Base-by-base conservation (phyloP, 2,888 invertebrate genomes). In the Folsomia candida region DNA sequence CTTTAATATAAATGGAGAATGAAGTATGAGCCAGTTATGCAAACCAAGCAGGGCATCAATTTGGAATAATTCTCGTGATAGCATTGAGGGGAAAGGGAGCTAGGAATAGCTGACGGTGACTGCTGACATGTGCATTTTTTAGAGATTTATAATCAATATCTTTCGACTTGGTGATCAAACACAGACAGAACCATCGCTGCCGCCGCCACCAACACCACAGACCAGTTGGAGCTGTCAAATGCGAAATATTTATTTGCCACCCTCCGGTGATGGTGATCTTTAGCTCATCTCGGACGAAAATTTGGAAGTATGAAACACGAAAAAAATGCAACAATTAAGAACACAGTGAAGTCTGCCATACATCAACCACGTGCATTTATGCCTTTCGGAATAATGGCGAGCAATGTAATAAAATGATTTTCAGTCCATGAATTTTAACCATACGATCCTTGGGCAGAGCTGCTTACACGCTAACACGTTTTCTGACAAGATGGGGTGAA, bases 351-450 rank as follows among this genome's bases (percentile, higher is more conserved):
- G 37, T 37, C 14, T 37, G 14, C 14, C 37, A 37, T 37, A 37
- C 37, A 37, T 9, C 37, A 9, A 37, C 37, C 37, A 37, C 37
- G 14, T 37, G 6, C 37, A 9, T 37, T 37, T 37, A 9, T 37
- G 6, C 37, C 14, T 37, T 37, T 37, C 14, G 37, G 14, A 37
- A 4, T 37, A 37, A 37, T 37, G 14, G 37, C 37, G 4, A 37
- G 37, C 37, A 37, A 37, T 37, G 37, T 37, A 37, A 54, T 54
- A 20, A 54, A 65, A 65, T 65, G 54, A 65, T 54, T 65, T 65
- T 54, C 65, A 65, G 27, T 27, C 28, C 65, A 65, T 64, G 51
- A 22, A 64, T 20, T 37, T 64, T 64, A 64, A 64, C 64, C 64
- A 64, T 64, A 64, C 47, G 64, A 64, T 37, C 51, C 14, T 37